phyloP scores from a whole-genome alignment of 1,140 invertebrate species.

The Battus philenor region DNA sequence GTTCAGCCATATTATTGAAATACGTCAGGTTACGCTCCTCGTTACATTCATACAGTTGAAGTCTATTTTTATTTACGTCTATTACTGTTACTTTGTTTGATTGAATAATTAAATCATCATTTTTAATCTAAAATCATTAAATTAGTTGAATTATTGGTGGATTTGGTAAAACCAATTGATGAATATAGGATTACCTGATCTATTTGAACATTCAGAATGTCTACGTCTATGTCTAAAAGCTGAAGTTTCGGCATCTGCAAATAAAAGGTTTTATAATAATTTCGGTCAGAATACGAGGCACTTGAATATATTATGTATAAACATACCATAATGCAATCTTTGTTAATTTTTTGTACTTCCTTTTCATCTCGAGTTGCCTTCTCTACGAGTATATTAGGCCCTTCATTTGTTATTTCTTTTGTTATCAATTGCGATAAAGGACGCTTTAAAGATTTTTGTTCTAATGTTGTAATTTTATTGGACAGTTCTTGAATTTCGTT shows the following conservation, averaged over 20 bases:
- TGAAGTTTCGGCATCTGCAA: conserved; percentile 51
- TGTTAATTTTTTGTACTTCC: too few relatives aligned
- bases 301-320: too few relatives aligned
- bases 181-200: conserved; percentile 38
- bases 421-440: conserved; percentile 3
- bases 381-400: background rate
- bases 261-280: conserved; percentile 15
- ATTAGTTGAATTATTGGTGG: too few relatives aligned
- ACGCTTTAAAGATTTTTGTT: conserved; percentile 16
- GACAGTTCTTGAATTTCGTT: conserved; percentile 26
- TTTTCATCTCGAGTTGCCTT: background rate
- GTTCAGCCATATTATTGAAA: conserved; percentile 19
- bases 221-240: conserved; percentile 34
- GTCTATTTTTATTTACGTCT: background rate
- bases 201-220: conserved; percentile 37
- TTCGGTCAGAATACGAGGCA: too few relatives aligned
- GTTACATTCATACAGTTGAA: conserved; percentile 10
- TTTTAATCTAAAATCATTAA: conserved; percentile 27
- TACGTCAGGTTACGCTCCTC: conserved; percentile 27
- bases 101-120: conserved; percentile 12
- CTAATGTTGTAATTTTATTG: conserved; percentile 23
- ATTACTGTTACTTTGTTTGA: background rate
- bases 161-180: too few relatives aligned
- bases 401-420: conserved; percentile 9
- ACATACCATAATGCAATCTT: too few relatives aligned